Evolutionary conservation across 2,888 invertebrate genomes (phyloP), one percentile per base, ranked within the genome.

Genomic region (Geophilus truncorum): DNA sequence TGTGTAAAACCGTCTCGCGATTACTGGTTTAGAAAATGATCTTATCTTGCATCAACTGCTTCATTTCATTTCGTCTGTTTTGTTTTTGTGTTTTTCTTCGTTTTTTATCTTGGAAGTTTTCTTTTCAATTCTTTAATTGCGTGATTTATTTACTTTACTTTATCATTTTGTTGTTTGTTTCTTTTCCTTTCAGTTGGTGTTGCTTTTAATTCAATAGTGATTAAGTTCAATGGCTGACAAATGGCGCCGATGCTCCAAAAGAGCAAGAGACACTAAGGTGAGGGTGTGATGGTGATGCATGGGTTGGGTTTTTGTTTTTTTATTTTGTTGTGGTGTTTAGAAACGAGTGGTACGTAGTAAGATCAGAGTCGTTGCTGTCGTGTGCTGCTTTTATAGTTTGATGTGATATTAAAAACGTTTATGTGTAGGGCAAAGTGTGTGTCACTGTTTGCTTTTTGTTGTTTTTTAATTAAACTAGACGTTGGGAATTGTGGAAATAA

Each of bases 161-260:
- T 57, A 62, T 62, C 57, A 62, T 62, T 62, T 62, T 40, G 5
- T 62, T 23, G 21, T 62, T 62, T 62, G 57, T 62, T 21, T 62
- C 23, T 62, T 62, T 62, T 62, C 57, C 57, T 62, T 62, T 62
- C 57, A 62, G 57, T 62, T 62, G 57, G 57, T 62, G 57, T 62
- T 62, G 57, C 21, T 62, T 62, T 62, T 62, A 62, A 62, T 62
- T 62, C 40, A 40, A 40, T 40, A 7, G 23, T 62, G 57, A 62
- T 62, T 62, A 62, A 62, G 57, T 62, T 62, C 18, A 62, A 62
- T 62, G 57, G 57, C 57, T 23, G 57, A 62, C 57, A 62, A 62
- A 62, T 62, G 57, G 57, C 57, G 57, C 21, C 57, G 57, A 62
- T 62, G 57, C 57, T 62, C 57, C 57, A 62, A 62, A 62, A 62